These are phyloP conservation scores for Falco rusticolus DNA, from an alignment of 2,797 vertebrate genomes.

Conservation along the genomic window DNA sequence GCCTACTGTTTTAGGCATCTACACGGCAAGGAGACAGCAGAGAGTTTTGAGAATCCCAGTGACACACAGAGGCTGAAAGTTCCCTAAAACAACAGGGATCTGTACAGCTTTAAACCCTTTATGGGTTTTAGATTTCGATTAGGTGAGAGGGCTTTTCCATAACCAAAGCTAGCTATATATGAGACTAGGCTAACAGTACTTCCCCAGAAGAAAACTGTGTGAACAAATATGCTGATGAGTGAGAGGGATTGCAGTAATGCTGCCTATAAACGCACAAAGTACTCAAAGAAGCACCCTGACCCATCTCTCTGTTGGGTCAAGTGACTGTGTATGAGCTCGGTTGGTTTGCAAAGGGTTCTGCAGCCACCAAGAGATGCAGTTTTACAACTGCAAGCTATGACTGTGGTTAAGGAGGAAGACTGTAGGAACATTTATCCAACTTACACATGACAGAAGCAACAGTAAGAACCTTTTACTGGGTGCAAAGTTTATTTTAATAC, in stretches of 20 bases:
- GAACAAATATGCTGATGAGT: not conserved
- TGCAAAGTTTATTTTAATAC: not conserved
- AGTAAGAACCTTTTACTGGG: not conserved
- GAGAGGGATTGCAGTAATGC: not conserved
- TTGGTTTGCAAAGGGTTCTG: not conserved
- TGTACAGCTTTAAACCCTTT: not conserved
- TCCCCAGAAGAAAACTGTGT: not conserved
- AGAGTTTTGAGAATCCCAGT: not conserved
- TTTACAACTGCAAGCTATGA: not conserved
- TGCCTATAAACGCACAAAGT: not conserved
- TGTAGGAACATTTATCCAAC: not conserved
- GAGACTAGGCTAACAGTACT: not conserved
- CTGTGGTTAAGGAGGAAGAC: not conserved
- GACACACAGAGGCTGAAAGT: not conserved
- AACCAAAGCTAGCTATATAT: not conserved
- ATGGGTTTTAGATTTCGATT: not conserved
- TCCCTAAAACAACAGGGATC: not conserved
- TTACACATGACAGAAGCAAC: accelerated
- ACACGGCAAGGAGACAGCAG: not conserved
- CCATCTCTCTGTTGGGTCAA: not conserved
- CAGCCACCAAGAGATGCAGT: not conserved
- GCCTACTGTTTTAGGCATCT: not conserved
- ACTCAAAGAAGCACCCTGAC: not conserved
- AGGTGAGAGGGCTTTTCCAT: not conserved
- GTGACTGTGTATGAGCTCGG: not conserved